Evolutionary conservation across 2,797 vertebrate species (phyloP).

Genomic region (Botia kubotai): DNA sequence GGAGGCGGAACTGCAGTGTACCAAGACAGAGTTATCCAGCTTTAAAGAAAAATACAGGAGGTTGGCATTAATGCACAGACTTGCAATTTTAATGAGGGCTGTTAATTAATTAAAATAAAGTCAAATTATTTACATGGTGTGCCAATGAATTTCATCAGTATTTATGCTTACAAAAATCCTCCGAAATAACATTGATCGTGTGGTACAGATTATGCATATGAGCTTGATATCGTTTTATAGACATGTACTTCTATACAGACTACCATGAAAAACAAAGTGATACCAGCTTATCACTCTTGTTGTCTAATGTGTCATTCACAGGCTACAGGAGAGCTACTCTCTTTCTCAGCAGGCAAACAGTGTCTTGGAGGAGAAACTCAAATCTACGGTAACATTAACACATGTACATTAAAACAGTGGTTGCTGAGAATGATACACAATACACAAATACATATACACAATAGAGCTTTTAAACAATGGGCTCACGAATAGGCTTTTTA

Average conservation of each 20-base stretch:
- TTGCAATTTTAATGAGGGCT: background rate
- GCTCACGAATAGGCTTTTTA: too few relatives aligned
- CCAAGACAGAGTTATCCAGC: conserved; percentile 73
- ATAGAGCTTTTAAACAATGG: too few relatives aligned
- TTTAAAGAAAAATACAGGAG: conserved; percentile 80
- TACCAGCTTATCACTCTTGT: background rate
- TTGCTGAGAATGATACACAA: too few relatives aligned
- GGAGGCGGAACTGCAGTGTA: conserved; percentile 76
- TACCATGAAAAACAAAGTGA: background rate
- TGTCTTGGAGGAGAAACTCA: conserved; percentile 74
- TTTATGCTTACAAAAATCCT: too few relatives aligned
- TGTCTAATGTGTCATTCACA: conserved; percentile 46
- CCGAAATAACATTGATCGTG: too few relatives aligned
- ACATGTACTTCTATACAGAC: background rate
- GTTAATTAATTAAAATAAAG: background rate
- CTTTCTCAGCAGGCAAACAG: conserved; percentile 72
- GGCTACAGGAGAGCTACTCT: conserved; percentile 76
- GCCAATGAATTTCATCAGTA: background rate
- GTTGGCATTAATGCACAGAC: conserved; percentile 55
- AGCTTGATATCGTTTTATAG: background rate
- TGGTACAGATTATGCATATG: too few relatives aligned
- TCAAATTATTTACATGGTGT: background rate
- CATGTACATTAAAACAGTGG: too few relatives aligned
- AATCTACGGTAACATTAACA: conserved; percentile 72
- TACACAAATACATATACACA: too few relatives aligned